These are phyloP conservation scores for Reticulitermes speratus DNA, from an alignment of 1,140 invertebrate species.

Conservation along the genomic window DNA sequence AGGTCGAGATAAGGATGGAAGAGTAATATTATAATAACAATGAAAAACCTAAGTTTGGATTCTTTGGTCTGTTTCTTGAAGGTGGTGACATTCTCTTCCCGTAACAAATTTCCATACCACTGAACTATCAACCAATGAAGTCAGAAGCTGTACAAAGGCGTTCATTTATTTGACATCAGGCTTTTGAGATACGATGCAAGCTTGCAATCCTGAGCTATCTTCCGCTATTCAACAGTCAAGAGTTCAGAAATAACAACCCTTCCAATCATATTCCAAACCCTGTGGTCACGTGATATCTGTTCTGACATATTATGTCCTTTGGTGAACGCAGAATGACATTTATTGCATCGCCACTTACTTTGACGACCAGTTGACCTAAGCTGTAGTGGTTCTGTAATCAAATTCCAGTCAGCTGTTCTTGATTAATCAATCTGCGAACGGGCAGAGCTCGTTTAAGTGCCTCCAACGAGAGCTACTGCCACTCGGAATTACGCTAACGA, in stretches of 20 bases:
- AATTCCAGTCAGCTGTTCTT: slow-evolving; percentile 11
- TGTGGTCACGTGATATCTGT: background rate
- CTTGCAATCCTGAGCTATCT: background rate
- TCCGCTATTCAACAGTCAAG: background rate
- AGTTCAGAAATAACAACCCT: background rate
- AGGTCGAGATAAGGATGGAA: no score
- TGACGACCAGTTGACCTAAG: background rate
- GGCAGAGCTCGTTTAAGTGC: background rate
- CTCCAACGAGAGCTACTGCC: background rate
- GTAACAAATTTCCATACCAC: no score
- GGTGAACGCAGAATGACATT: background rate
- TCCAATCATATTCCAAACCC: background rate
- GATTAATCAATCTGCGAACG: background rate
- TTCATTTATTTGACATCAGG: no score
- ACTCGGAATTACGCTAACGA: background rate
- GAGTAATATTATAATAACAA: no score
- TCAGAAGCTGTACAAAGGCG: no score
- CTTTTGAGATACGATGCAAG: no score
- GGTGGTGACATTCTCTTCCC: no score
- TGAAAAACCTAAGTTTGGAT: no score
- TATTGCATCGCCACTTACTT: background rate
- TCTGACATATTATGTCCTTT: background rate
- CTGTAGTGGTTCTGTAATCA: background rate
- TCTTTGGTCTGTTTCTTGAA: no score
- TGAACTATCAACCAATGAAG: no score